A percentile compares a stretch with the other conserved stretches of the same genome.
Evolutionary conservation across 2,113 vertebrate species (phyloP).

Genomic region (Calidris pygmaea): DNA sequence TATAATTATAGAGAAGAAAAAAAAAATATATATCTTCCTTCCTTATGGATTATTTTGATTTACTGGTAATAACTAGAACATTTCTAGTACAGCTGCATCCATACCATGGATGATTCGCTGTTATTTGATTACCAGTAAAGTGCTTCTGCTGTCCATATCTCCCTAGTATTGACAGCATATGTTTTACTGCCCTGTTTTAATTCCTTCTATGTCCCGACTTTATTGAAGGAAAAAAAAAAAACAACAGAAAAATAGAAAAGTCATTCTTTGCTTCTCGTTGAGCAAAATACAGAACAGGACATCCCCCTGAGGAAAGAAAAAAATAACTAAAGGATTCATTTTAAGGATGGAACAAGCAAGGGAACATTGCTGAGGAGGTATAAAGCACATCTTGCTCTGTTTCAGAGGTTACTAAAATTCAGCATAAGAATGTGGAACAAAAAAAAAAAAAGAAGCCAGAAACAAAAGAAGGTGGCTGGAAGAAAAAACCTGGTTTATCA

Average conservation of each 20-base stretch:
- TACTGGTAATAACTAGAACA: not conserved
- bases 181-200: not conserved
- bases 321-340: not conserved
- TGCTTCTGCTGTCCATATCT: rapidly evolving
- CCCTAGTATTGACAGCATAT: not conserved
- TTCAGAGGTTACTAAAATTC: not conserved
- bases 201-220: not conserved
- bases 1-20: not conserved
- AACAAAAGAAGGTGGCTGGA: not conserved
- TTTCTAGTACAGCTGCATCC: not conserved
- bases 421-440: not conserved
- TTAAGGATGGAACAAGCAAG: not conserved
- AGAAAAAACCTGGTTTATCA: not conserved
- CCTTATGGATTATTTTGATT: not conserved
- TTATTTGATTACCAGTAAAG: not conserved
- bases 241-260: not conserved
- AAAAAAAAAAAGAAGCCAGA: not conserved
- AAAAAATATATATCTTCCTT: not conserved
- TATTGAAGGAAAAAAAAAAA: not conserved
- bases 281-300: not conserved
- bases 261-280: not conserved
- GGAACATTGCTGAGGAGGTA: slow-evolving; percentile 6
- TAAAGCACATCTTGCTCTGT: not conserved
- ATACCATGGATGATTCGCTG: not conserved
- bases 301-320: not conserved